Conservation (phyloP, 2,113 vertebrate genomes). For the Bubo blakistoni region DNA sequence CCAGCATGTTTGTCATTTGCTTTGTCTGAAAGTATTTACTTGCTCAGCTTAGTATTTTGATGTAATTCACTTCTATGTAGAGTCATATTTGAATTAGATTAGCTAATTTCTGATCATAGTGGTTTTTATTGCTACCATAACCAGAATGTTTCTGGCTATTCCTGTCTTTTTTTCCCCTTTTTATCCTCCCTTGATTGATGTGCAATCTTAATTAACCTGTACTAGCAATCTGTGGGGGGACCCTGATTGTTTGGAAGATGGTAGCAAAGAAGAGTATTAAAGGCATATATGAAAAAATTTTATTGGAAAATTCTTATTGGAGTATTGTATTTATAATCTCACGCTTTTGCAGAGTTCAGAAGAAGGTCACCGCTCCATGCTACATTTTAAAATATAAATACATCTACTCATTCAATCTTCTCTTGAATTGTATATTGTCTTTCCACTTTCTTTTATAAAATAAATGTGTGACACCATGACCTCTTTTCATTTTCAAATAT, state of each 20-base stretch:
- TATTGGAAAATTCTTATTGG: not conserved
- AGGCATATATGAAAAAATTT: not conserved
- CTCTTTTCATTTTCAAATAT: not conserved
- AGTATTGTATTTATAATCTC: not conserved
- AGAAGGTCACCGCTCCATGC: not conserved
- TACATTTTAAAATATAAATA: not conserved
- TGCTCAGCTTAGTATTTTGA: not conserved
- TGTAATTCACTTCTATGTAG: not conserved
- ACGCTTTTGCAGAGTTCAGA: not conserved
- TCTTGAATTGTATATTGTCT: not conserved
- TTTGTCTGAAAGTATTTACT: not conserved
- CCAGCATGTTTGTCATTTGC: not conserved
- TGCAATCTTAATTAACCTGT: not conserved
- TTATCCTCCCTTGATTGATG: not conserved
- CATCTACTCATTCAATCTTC: not conserved
- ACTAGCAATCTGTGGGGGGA: not conserved
- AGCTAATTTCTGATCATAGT: not conserved
- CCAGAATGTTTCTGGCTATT: not conserved
- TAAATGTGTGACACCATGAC: not conserved
- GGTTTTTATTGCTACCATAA: not conserved
- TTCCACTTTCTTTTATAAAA: not conserved
- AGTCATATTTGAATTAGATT: not conserved
- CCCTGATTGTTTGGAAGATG: not conserved
- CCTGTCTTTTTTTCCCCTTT: not conserved
- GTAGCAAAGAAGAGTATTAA: not conserved